Evolutionary conservation across 2,797 vertebrate genomes (phyloP).

Genomic region (Micrastur ruficollis): DNA sequence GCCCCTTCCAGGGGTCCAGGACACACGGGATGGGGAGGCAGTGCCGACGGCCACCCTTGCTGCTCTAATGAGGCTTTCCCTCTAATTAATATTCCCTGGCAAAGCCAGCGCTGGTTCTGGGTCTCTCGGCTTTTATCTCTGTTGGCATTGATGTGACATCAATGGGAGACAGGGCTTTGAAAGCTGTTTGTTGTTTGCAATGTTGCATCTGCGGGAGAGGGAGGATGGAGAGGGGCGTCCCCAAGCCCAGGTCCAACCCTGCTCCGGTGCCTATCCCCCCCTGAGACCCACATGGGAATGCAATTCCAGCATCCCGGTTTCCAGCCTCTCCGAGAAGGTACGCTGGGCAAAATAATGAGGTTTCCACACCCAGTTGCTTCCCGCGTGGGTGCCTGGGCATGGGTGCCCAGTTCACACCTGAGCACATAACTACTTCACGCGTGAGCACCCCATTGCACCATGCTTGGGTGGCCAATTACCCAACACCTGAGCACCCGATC

Average conservation of each 20-base stretch:
- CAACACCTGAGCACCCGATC: neutral
- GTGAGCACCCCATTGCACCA: neutral
- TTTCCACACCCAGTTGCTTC: neutral
- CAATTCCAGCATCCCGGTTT: neutral
- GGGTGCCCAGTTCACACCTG: neutral
- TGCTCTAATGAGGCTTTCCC: slow-evolving; percentile 14
- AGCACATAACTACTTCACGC: neutral
- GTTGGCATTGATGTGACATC: slow-evolving; percentile 44
- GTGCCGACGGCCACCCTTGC: neutral
- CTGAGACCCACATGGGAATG: accelerated
- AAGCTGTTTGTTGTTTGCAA: neutral
- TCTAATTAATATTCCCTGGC: slow-evolving; percentile 33
- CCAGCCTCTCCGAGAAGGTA: neutral
- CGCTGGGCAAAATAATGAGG: neutral
- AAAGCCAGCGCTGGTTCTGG: neutral
- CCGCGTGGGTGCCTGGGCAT: accelerated
- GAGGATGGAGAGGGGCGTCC: neutral
- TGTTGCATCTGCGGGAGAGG: neutral
- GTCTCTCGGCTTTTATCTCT: slow-evolving; percentile 35
- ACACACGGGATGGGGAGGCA: neutral
- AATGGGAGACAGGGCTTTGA: neutral
- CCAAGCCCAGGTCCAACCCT: neutral
- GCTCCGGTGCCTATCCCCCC: neutral
- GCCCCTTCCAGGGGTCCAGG: neutral
- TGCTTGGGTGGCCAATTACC: neutral